These are phyloP conservation scores for Hydrozoanthus gracilis DNA, from an alignment of 92 coral and sea anemone species.

Conservation along the genomic window DNA sequence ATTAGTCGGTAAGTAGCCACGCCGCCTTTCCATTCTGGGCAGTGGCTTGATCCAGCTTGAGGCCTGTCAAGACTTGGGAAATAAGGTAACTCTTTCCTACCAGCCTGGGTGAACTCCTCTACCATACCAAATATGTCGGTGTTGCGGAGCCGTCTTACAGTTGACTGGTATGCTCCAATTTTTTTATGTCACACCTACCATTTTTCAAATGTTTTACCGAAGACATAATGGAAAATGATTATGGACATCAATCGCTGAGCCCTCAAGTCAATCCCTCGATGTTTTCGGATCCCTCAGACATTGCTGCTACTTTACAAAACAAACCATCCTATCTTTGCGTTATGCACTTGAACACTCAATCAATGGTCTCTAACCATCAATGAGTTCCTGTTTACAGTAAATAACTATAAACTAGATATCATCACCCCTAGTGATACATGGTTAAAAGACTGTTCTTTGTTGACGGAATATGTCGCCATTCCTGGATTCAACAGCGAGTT, in stretches of 20 bases:
- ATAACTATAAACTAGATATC: slow-evolving; percentile 39
- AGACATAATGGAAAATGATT: slow-evolving; percentile 38
- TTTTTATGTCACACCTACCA: slow-evolving; percentile 45
- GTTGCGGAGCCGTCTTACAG: slow-evolving; percentile 40
- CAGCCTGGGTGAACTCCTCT: no score
- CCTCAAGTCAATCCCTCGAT: slow-evolving; percentile 18
- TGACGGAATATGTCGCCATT: slow-evolving; percentile 38
- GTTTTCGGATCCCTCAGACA: slow-evolving; percentile 14
- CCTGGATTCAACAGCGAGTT: slow-evolving; percentile 39
- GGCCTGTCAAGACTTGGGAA: no score
- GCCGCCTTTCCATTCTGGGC: no score
- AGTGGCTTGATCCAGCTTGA: no score
- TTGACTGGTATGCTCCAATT: slow-evolving; percentile 54
- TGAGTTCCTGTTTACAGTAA: slow-evolving; percentile 33
- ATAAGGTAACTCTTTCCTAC: no score
- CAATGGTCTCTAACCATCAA: slow-evolving; percentile 32
- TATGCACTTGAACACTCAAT: slow-evolving; percentile 29
- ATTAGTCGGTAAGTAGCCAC: no score
- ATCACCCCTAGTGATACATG: slow-evolving; percentile 32
- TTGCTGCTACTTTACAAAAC: slow-evolving; percentile 24
- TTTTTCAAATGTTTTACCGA: slow-evolving; percentile 30
- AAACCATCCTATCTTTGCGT: slow-evolving; percentile 20
- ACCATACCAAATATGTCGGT: background rate
- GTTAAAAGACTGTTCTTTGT: slow-evolving; percentile 11
- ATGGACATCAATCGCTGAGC: slow-evolving; percentile 33